Evolutionary conservation across 2,888 invertebrate species (phyloP).

Genomic region (Craniophora ligustri): DNA sequence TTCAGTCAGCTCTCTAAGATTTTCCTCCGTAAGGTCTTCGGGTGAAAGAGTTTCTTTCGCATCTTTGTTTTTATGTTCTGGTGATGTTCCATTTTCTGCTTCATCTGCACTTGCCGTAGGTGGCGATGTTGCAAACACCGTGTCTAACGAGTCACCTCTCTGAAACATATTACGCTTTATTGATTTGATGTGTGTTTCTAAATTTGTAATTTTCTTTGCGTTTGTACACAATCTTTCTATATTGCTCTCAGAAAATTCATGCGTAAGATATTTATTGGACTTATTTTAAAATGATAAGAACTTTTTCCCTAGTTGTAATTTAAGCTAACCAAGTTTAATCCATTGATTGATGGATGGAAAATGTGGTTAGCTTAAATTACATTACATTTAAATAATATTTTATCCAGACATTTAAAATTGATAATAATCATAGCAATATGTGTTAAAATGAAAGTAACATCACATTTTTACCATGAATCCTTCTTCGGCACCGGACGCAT

Average conservation of each 20-base stretch:
- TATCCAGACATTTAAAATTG: not conserved
- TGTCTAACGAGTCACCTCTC: conserved; percentile 91
- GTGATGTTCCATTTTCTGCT: conserved; percentile 63
- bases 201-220: too few relatives aligned
- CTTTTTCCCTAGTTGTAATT: too few relatives aligned
- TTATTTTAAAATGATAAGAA: not conserved
- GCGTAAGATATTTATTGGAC: not conserved
- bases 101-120: conserved; percentile 78
- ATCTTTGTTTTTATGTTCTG: conserved; percentile 39
- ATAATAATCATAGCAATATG: not conserved
- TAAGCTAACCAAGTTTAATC: too few relatives aligned
- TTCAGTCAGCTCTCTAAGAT: conserved; percentile 77
- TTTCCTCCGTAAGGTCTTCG: conserved; percentile 78
- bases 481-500: conserved; percentile 79
- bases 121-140: conserved; percentile 91
- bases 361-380: too few relatives aligned
- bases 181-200: too few relatives aligned
- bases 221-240: too few relatives aligned
- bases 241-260: too few relatives aligned
- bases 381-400: too few relatives aligned
- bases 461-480: conserved; percentile 80
- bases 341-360: too few relatives aligned
- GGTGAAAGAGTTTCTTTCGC: conserved; percentile 54
- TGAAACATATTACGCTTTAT: conserved; percentile 63
- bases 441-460: not conserved